A percentile compares a stretch with the other conserved stretches of the same genome.
Conservation (phyloP, 1,140 invertebrate genomes). For the Cyclina sinensis region DNA sequence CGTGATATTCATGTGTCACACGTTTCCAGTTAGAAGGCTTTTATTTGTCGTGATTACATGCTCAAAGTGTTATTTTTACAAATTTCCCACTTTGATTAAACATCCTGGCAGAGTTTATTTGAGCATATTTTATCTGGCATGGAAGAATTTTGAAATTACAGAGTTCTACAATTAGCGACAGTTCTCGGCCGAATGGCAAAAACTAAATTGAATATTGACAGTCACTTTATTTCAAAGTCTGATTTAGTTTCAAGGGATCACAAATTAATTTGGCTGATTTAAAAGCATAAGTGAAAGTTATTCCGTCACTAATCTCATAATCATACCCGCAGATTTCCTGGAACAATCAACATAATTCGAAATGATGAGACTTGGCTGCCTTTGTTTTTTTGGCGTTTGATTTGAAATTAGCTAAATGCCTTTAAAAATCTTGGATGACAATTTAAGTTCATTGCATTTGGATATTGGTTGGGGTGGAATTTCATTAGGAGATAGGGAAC, state of each 20-base stretch:
- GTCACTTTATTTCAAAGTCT: constrained; percentile 52
- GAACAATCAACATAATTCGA: neutral
- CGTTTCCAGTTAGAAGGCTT: neutral
- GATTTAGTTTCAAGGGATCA: constrained; percentile 30
- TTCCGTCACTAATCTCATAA: neutral
- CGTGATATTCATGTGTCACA: constrained; percentile 45
- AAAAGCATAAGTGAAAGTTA: constrained; percentile 48
- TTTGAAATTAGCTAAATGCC: neutral
- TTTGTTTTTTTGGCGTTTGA: constrained; percentile 15
- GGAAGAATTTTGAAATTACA: neutral
- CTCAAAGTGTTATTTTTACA: constrained; percentile 26
- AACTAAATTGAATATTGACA: constrained; percentile 44
- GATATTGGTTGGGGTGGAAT: neutral
- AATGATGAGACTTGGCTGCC: constrained; percentile 23
- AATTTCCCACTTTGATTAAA: neutral
- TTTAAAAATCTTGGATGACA: neutral
- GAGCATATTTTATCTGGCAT: neutral
- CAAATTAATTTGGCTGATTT: constrained; percentile 57
- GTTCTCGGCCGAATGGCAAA: constrained; percentile 31
- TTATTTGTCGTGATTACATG: constrained; percentile 38
- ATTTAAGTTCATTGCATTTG: constrained; percentile 18
- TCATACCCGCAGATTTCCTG: neutral
- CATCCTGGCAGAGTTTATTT: neutral
- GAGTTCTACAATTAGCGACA: neutral
- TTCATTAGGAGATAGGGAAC: neutral